Evolutionary conservation across 2,797 vertebrate genomes (phyloP), one percentile per base, ranked within the genome.

Genomic region (Nyctibius grandis): DNA sequence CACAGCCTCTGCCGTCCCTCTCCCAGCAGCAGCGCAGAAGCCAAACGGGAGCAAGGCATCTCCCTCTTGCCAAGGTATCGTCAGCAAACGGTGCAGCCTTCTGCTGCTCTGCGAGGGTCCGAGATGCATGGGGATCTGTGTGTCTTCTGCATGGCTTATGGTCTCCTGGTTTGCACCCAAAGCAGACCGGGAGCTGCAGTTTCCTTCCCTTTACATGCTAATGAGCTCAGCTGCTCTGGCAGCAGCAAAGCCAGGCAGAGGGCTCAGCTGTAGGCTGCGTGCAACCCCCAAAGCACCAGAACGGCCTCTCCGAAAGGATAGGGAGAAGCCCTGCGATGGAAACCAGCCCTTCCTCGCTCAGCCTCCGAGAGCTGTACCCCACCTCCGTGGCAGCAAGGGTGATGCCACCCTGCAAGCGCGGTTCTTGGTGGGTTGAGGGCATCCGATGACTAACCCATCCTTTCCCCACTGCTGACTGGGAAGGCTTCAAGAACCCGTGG

Each of bases 211-310:
- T 93, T 78, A 5, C 67, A 34, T 42, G 47, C 14, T 72, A 81
- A 88, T 74, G 76, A 91, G 85, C 63, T 93, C 91, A 89, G 89
- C 84, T 96, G 78, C 47, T 85, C 80, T 74, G 68, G 78, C 92
- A 91, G 92, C 87, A 75, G 90, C 75, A 29, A 21, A 77, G 78
- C 60, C 0, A 3, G 45, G 60, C 2, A 6, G 11, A 38, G 76
- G 33, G 61, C 90, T 91, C 73, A 80, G 91, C 86, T 92, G 88
- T n/a, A 67, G 48, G 44, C 82, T 85, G 45, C 5, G 1, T 23
- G n/a, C 38, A 12, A 56, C 69, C 86, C 59, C 80, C 22, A 38
- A 76, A 84, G 8, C 78, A 47, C 67, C 6, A 3, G 53, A 82
- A 10, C 1, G 1, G 54, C 74, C 40, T 65, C 51, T 79, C 63